These are phyloP conservation scores for Dendroctonus valens DNA, from an alignment of 1,140 invertebrate species.

Conservation along the genomic window DNA sequence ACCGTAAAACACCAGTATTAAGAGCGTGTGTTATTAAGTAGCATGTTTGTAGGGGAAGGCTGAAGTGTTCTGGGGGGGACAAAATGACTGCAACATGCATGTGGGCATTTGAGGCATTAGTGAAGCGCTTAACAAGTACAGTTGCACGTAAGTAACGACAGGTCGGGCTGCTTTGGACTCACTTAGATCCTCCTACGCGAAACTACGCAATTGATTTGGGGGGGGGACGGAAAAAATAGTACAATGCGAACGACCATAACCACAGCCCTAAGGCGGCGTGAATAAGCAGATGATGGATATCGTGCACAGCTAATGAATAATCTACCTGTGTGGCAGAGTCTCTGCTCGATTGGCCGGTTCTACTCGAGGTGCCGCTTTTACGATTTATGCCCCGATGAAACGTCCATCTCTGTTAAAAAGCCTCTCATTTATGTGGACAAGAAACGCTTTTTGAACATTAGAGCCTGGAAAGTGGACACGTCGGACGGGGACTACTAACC, in stretches of 20 bases:
- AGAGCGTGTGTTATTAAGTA: too few relatives aligned
- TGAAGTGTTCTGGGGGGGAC: too few relatives aligned
- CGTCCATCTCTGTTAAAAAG: constrained; percentile 67
- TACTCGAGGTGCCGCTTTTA: constrained; percentile 65
- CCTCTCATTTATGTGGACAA: too few relatives aligned
- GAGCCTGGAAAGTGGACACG: not conserved
- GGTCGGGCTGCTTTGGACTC: too few relatives aligned
- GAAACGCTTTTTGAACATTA: not conserved
- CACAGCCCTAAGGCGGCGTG: not conserved
- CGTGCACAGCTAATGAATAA: constrained; percentile 14
- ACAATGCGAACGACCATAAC: not conserved
- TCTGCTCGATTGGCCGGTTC: constrained; percentile 43
- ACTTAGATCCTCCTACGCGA: too few relatives aligned
- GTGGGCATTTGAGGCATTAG: too few relatives aligned
- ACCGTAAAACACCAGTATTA: too few relatives aligned
- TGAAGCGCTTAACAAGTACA: too few relatives aligned
- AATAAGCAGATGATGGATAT: constrained; percentile 2
- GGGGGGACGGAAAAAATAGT: not conserved
- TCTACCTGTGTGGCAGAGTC: constrained; percentile 44
- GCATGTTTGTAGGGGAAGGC: too few relatives aligned
- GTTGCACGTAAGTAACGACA: too few relatives aligned
- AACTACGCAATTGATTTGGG: too few relatives aligned
- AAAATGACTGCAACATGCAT: too few relatives aligned
- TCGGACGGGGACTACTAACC: constrained; percentile 58
- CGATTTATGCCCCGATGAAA: constrained; percentile 73